Evolutionary conservation across 2,888 invertebrate genomes (phyloP).

Genomic region (Drosophila ustulata): DNA sequence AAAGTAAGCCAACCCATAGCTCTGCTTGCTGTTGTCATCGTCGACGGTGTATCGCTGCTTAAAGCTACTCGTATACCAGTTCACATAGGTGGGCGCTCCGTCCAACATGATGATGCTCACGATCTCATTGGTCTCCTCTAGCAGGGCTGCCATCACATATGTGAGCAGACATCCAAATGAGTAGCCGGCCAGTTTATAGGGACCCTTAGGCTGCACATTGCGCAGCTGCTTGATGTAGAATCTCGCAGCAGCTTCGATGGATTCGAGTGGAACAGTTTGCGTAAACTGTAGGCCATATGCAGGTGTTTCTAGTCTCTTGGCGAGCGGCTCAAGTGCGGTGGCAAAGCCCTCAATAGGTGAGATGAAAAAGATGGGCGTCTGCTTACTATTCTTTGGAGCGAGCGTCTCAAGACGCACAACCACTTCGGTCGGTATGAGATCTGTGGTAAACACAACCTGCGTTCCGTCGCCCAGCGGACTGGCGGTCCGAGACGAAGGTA

Average conservation of each 20-base stretch:
- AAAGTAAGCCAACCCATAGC: conserved; percentile 93
- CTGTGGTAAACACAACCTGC: conserved; percentile 87
- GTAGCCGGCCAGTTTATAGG: conserved; percentile 96
- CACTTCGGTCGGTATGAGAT: conserved; percentile 91
- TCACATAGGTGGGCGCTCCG: conserved; percentile 94
- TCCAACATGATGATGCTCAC: conserved; percentile 90
- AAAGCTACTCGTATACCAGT: conserved; percentile 89
- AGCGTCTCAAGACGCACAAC: conserved; percentile 89
- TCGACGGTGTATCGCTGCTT: conserved; percentile 85
- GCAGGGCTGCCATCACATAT: conserved; percentile 96
- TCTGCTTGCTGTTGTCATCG: conserved; percentile 87
- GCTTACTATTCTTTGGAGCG: conserved; percentile 79
- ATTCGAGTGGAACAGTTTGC: conserved; percentile 89
- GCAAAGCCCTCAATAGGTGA: conserved; percentile 97
- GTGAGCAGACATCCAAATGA: conserved; percentile 98
- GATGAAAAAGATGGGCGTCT: conserved; percentile 88
- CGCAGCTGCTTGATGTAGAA: conserved; percentile 91
- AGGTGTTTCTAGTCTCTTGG: conserved; percentile 89
- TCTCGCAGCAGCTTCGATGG: conserved; percentile 90
- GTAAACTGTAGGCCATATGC: conserved; percentile 97
- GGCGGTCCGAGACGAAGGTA: conserved; percentile 63
- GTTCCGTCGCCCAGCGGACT: conserved; percentile 85
- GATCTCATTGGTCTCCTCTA: conserved; percentile 87
- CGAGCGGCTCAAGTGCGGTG: conserved; percentile 89
- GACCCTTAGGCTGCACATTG: conserved; percentile 91